Percentiles rank a stretch among this genome's conserved stretches.
Conservation (phyloP, 2,888 invertebrate genomes). For the Vanessa cardui region DNA sequence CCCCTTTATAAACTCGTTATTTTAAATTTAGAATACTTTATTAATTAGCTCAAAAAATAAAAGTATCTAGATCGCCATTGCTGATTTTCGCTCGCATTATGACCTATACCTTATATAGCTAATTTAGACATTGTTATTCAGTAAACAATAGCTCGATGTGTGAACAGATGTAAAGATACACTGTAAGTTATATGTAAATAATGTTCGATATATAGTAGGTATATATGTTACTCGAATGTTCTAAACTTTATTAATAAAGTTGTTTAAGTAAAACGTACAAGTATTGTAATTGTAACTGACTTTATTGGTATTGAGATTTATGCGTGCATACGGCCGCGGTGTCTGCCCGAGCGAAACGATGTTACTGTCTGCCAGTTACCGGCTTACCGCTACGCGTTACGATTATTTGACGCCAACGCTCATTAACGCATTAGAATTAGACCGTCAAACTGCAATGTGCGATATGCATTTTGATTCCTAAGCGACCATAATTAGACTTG, state of each 20-base stretch:
- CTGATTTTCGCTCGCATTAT: no score
- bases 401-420: constrained; percentile 44
- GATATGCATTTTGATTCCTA: constrained; percentile 23
- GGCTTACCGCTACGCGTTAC: constrained; percentile 29
- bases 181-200: neutral
- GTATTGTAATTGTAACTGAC: neutral
- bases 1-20: no score
- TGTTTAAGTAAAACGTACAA: neutral
- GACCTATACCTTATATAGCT: neutral
- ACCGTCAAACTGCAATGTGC: constrained; percentile 39
- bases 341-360: constrained; percentile 23
- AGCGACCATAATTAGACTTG: neutral
- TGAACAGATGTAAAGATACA: neutral
- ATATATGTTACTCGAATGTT: no score
- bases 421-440: constrained; percentile 45
- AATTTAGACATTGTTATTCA: neutral
- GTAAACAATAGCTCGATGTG: neutral
- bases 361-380: constrained; percentile 22
- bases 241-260: no score
- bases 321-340: constrained; percentile 24
- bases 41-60: no score
- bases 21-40: no score
- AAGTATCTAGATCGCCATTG: no score
- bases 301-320: constrained; percentile 12
- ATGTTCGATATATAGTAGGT: neutral